Evolutionary conservation across 92 coral and sea anemone genomes (phyloP).

Genomic region (Meandrina meandrites): DNA sequence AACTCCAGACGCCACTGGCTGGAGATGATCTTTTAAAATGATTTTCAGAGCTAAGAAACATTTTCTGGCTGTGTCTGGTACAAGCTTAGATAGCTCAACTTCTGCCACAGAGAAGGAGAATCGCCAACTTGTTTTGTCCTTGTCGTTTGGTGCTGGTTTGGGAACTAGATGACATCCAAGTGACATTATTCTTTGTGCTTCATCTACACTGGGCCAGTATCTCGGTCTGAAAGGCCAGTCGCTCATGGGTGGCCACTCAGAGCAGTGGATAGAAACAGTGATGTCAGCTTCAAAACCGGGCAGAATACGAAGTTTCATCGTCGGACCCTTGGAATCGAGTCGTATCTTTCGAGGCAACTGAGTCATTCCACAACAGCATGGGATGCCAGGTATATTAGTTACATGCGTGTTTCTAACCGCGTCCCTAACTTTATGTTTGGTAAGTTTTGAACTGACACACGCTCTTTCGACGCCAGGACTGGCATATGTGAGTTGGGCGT

Average conservation of each 20-base stretch:
- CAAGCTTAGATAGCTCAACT: conserved; percentile 57
- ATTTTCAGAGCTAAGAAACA: conserved; percentile 59
- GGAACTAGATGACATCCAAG: conserved; percentile 63
- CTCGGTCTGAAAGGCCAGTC: conserved; percentile 55
- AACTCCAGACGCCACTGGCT: conserved; percentile 32
- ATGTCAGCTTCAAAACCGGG: conserved; percentile 24
- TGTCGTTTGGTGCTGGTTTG: conserved; percentile 35
- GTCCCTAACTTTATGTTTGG: not conserved
- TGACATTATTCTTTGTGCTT: conserved; percentile 46
- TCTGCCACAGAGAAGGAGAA: conserved; percentile 64
- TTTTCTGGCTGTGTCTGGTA: conserved; percentile 53
- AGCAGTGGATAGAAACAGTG: conserved; percentile 41
- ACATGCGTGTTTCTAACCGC: conserved; percentile 25
- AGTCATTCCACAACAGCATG: too few relatives aligned
- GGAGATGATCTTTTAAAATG: conserved; percentile 56
- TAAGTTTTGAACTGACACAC: conserved; percentile 4
- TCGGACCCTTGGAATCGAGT: conserved; percentile 9
- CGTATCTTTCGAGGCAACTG: not conserved
- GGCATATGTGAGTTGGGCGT: conserved; percentile 29
- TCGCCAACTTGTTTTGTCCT: conserved; percentile 49
- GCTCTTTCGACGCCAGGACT: conserved; percentile 18
- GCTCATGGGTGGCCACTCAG: conserved; percentile 52
- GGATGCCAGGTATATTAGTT: conserved; percentile 24
- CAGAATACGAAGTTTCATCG: conserved; percentile 15
- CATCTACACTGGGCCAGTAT: conserved; percentile 48